Base-by-base conservation (phyloP, 2,888 invertebrate genomes). In the Panorpa germanica region DNA sequence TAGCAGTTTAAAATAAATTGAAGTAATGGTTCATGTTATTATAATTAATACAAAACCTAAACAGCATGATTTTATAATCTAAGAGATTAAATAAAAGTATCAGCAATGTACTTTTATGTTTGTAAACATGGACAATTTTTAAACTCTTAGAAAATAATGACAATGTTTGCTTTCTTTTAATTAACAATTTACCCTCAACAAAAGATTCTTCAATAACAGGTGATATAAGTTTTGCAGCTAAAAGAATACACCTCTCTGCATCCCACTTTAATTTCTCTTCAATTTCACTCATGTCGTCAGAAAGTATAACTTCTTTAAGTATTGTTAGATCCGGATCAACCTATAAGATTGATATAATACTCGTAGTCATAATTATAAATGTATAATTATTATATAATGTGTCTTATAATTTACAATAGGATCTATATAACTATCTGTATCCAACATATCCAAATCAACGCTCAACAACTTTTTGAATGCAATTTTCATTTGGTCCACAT, bases 401-500 rank as follows among this genome's bases (percentile, higher is more conserved):
- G n/a, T n/a, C n/a, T n/a, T n/a, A n/a, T n/a, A n/a, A n/a, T n/a
- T n/a, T n/a, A n/a, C n/a, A n/a, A n/a, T n/a, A n/a, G n/a, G n/a
- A n/a, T n/a, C n/a, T n/a, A n/a, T n/a, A n/a, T n/a, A n/a, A n/a
- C n/a, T n/a, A n/a, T n/a, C n/a, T n/a, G n/a, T n/a, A 45, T 81
- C 82, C 48, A 80, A 78, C 35, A 75, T 66, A 43, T 81, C 75
- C 35, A 80, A 62, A 37, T 85, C 86, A 24, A 93, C 81, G 37
- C 86, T 82, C 18, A 96, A 61, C 45, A 98, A 61, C 38, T 83
- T 74, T 39, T 80, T 74, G 55, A 98, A 98, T 1, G 86, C 78
- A 35, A 76, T 74, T 52, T 86, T 83, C 65, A 96, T 93, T 45
- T 86, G 85, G 35, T 95, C 91, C 7, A 75, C 68, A 55, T 93